These are phyloP conservation scores for Drosophila simulans DNA, from an alignment of 1,140 invertebrate species.

Conservation along the genomic window DNA sequence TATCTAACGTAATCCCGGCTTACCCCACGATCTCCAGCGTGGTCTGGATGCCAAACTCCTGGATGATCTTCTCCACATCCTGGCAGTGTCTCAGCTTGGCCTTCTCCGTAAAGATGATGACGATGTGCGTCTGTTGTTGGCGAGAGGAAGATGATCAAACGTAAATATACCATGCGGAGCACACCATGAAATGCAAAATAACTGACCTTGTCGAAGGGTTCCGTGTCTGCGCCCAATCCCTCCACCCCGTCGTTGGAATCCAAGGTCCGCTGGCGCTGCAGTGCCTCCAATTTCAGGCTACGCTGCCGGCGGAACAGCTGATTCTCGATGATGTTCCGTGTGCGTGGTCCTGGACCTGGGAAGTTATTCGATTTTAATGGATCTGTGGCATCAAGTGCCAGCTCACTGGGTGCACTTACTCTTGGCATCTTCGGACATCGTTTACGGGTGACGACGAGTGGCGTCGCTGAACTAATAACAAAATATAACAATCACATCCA, in stretches of 20 bases:
- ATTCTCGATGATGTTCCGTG: conserved; percentile 80
- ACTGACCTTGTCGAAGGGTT: conserved; percentile 68
- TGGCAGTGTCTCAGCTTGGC: conserved; percentile 72
- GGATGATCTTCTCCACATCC: conserved; percentile 82
- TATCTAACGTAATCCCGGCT: background rate
- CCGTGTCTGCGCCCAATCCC: conserved; percentile 11
- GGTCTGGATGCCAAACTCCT: conserved; percentile 80
- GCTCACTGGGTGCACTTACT: conserved; percentile 46
- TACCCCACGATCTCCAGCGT: conserved; percentile 85
- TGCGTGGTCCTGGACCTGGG: conserved; percentile 68
- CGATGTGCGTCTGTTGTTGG: conserved; percentile 74
- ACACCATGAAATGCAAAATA: background rate
- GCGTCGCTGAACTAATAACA: conserved; percentile 64
- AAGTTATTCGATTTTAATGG: background rate
- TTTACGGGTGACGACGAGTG: conserved; percentile 50
- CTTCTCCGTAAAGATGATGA: conserved; percentile 80
- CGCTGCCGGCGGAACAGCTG: conserved; percentile 78
- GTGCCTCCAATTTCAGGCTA: conserved; percentile 69
- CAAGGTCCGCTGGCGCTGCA: conserved; percentile 69
- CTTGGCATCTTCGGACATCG: conserved; percentile 76
- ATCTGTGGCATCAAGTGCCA: too few species aligned
- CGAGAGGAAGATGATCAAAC: background rate
- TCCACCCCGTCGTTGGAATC: conserved; percentile 53
- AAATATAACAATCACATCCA: conserved; percentile 62
- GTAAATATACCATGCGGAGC: background rate